Conservation (phyloP, 2,113 vertebrate genomes). For the Parus major region DNA sequence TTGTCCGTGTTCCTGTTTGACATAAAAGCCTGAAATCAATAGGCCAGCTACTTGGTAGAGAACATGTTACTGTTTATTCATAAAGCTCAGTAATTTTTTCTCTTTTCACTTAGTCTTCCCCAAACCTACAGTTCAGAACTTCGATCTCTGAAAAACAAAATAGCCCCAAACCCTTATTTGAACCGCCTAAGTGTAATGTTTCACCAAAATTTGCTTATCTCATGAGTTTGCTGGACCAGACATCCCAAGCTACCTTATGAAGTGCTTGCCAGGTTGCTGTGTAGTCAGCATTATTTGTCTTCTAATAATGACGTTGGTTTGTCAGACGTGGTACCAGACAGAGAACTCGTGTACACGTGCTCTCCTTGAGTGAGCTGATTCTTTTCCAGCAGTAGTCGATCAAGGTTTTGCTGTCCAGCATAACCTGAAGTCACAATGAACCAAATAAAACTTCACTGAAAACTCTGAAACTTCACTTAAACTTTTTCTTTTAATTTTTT, state of each 20-base stretch:
- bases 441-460: neutral
- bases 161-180: neutral
- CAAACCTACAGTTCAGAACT: neutral
- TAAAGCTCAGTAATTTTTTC: neutral
- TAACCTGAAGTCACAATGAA: neutral
- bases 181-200: neutral
- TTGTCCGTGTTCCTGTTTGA: slow-evolving; percentile 38
- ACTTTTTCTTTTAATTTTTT: neutral
- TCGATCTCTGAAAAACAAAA: neutral
- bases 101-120: neutral
- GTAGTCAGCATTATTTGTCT: slow-evolving; percentile 24
- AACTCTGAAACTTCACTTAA: neutral
- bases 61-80: neutral
- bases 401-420: neutral
- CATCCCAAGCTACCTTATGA: neutral
- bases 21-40: slow-evolving; percentile 55
- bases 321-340: neutral
- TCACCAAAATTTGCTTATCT: neutral
- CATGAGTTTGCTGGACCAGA: neutral
- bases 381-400: neutral
- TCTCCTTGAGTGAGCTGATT: neutral
- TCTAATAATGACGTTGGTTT: slow-evolving; percentile 28
- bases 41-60: neutral
- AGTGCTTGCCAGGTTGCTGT: neutral
- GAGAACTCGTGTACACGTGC: neutral